Base-by-base conservation (phyloP, 2,113 vertebrate species). In the Solea senegalensis region DNA sequence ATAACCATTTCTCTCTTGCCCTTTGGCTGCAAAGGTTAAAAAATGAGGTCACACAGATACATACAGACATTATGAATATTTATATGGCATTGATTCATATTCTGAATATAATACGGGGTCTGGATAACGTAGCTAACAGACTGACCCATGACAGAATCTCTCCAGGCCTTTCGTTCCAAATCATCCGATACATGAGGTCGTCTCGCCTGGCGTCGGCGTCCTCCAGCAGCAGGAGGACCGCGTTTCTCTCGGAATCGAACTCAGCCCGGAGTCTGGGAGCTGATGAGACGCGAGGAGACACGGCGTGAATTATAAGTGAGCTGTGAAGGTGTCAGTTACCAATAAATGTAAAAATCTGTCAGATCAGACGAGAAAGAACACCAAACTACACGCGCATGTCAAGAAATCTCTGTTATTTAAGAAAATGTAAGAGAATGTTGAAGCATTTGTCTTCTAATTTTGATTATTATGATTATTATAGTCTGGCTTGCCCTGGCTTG, bases 211-310 rank as follows among this genome's bases (percentile, higher is more conserved):
- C n/a, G 7, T 61, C n/a, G 1, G 56, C 11, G 16, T 73, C 71
- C 26, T 69, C 55, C 46, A 91, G 46, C 9, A 76, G 72, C 12
- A 94, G 78, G 7, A 55, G 7, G 9, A 80, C 56, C 52, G 58
- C 64, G 11, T 86, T 76, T 64, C 27, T 75, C 61, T 71, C 3
- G 0, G 1, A 13, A 43, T 92, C 76, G 6, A 21, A 73, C 46
- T 58, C 71, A 16, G 40, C 68, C 28, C 3, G 40, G 8, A 93
- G 46, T 48, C 14, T 85, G 13, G 92, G 92, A 41, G 48, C 92
- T 94, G 65, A 55, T 94, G 65, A 55, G 12, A 67, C 14, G 5
- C 1, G 5, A 3, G n/a, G 9, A 7, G 16, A 74, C 6, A 54
- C 9, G 55, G 65, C 12, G 58, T 16, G 2, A 60, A n/a, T 40